These are phyloP conservation scores for Myiopsitta monachus DNA, from an alignment of 2,113 vertebrate species.

Conservation along the genomic window DNA sequence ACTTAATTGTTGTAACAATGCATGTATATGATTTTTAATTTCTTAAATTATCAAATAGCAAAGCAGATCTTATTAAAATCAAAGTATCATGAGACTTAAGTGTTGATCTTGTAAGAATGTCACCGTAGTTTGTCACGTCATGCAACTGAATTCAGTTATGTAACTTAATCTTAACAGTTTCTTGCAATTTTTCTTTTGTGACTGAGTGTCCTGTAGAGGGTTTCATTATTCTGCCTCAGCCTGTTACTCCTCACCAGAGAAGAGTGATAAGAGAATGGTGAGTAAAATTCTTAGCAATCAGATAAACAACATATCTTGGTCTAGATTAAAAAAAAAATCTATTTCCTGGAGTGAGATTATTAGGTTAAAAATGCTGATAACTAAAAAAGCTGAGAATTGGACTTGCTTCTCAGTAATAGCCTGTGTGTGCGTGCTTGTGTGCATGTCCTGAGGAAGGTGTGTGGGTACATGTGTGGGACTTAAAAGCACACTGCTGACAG, in stretches of 20 bases:
- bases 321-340: not conserved
- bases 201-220: not conserved
- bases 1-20: not conserved
- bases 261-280: not conserved
- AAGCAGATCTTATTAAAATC: not conserved
- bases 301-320: not conserved
- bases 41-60: not conserved
- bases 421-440: not conserved
- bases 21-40: not conserved
- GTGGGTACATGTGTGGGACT: not conserved
- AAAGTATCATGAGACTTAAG: accelerated
- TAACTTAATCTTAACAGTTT: not conserved
- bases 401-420: not conserved
- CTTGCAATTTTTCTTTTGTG: not conserved
- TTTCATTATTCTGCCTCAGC: not conserved
- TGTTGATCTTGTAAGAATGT: not conserved
- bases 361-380: not conserved
- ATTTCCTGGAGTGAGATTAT: not conserved
- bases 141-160: not conserved
- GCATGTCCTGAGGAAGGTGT: not conserved
- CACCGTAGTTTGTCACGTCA: not conserved
- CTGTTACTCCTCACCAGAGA: not conserved
- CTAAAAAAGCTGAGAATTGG: not conserved
- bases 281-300: not conserved
- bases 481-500: not conserved